Conservation (phyloP, 2,888 invertebrate species). For the Campaea margaritaria region DNA sequence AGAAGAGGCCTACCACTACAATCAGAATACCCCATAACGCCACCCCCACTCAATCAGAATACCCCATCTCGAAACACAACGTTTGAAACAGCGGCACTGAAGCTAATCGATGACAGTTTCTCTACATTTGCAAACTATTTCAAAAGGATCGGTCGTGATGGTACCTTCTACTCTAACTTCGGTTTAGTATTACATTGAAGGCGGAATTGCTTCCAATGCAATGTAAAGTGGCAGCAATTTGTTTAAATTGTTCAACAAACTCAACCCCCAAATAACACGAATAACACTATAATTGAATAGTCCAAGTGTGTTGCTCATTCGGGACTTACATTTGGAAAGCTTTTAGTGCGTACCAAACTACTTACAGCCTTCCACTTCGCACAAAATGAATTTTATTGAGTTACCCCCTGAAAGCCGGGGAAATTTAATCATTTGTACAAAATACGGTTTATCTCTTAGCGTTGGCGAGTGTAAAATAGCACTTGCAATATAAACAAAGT, state of each 20-base stretch:
- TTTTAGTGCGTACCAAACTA: conserved; percentile 70
- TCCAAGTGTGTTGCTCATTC: conserved; percentile 56
- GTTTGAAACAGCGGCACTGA: no score
- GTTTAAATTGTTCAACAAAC: conserved; percentile 33
- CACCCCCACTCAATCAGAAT: no score
- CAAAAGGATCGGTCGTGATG: no score
- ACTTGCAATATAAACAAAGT: background rate
- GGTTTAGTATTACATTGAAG: conserved; percentile 9
- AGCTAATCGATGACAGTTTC: no score
- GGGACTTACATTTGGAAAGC: conserved; percentile 58
- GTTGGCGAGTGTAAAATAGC: conserved; percentile 4
- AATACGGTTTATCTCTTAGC: conserved; percentile 46
- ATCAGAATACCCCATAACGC: no score
- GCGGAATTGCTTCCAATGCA: conserved; percentile 22
- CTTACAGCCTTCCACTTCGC: conserved; percentile 58
- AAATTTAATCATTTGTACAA: conserved; percentile 62
- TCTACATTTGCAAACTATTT: no score
- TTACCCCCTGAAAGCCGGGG: conserved; percentile 64
- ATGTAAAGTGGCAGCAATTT: conserved; percentile 29
- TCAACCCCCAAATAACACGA: conserved; percentile 48
- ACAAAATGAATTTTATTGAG: conserved; percentile 69
- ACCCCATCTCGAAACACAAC: no score
- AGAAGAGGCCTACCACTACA: no score
- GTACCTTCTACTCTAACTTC: background rate
- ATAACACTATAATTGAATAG: conserved; percentile 59